Percentiles rank a stretch among this genome's conserved stretches.
Evolutionary conservation across 1,140 invertebrate species (phyloP).

Genomic region (Neodiprion lecontei): DNA sequence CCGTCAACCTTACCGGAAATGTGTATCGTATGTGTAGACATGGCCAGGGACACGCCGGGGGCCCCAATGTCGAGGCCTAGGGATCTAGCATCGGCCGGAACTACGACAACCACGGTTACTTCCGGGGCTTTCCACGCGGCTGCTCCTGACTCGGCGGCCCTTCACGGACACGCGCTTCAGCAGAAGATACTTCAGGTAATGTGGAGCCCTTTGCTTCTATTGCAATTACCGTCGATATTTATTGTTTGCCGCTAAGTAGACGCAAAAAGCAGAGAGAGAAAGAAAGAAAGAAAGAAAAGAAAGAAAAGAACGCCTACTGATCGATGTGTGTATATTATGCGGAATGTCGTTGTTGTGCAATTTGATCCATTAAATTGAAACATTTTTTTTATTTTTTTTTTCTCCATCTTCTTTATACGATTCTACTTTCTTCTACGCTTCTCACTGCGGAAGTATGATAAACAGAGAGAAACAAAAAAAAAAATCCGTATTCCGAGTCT

Average conservation of each 20-base stretch:
- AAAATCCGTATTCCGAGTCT: too few relatives aligned
- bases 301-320: too few relatives aligned
- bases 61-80: constrained; percentile 62
- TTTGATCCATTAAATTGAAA: neutral
- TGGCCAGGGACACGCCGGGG: constrained; percentile 65
- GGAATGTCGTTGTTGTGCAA: too few relatives aligned
- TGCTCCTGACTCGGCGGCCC: constrained; percentile 34
- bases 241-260: too few relatives aligned
- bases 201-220: constrained; percentile 28
- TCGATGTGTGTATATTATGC: too few relatives aligned
- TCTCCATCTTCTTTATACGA: neutral
- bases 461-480: too few relatives aligned
- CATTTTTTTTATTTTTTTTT: neutral
- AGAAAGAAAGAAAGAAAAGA: too few relatives aligned
- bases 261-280: too few relatives aligned
- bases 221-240: neutral
- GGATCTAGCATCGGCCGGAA: constrained; percentile 50
- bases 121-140: constrained; percentile 53
- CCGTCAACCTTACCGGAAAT: constrained; percentile 31
- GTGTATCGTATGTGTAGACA: constrained; percentile 59
- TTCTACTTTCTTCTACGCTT: too few relatives aligned
- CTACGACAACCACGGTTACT: constrained; percentile 47
- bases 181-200: constrained; percentile 66
- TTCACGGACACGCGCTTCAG: constrained; percentile 63
- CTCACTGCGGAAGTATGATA: too few relatives aligned